Evolutionary conservation across 2,888 invertebrate species (phyloP).

Genomic region (Deroplatys truncata): DNA sequence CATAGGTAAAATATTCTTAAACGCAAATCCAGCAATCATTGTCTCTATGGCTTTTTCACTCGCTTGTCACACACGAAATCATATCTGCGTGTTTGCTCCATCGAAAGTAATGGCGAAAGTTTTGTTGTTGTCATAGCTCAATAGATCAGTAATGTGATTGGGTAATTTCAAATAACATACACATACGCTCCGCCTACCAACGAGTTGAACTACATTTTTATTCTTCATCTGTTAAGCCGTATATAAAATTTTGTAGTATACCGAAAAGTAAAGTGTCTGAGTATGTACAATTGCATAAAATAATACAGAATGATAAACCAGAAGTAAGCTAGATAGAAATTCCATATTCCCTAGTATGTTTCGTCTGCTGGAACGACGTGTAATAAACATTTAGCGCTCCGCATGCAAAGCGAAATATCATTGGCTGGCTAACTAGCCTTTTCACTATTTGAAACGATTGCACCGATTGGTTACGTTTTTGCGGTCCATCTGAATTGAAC

Average conservation of each 20-base stretch:
- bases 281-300: background rate
- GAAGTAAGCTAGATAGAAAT: background rate
- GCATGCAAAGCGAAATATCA: background rate
- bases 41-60: background rate
- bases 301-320: background rate
- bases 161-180: conserved; percentile 23
- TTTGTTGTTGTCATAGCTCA: conserved; percentile 31
- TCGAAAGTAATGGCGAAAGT: conserved; percentile 26
- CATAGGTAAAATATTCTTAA: background rate
- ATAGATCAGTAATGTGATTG: conserved; percentile 24
- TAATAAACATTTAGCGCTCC: background rate
- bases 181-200: conserved; percentile 23
- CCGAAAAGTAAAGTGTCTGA: background rate
- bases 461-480: conserved; percentile 53
- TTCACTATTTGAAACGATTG: conserved; percentile 24
- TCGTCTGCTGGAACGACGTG: conserved; percentile 2
- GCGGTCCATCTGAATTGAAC: conserved; percentile 57
- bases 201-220: background rate
- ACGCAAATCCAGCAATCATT: background rate
- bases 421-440: conserved; percentile 1
- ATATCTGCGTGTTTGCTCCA: background rate
- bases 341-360: background rate
- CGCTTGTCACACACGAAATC: background rate
- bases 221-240: background rate
- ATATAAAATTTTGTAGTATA: background rate